Conservation (phyloP, 2,888 invertebrate species). For the Priocnemis perturbator region DNA sequence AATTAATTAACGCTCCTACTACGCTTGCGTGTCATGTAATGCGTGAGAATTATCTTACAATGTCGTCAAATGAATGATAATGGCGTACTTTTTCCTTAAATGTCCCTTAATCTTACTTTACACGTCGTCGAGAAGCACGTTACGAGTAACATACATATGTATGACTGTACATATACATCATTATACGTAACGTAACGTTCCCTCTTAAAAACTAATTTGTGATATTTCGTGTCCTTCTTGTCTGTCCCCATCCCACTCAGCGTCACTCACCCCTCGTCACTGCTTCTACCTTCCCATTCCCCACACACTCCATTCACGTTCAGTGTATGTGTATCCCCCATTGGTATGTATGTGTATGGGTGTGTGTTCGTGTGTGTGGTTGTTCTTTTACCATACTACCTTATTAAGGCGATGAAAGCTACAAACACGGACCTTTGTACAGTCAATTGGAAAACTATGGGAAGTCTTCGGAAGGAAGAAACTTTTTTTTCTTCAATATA, state of each 20-base stretch:
- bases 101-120: constrained; percentile 33
- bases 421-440: constrained; percentile 70
- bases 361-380: too few relatives aligned
- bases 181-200: constrained; percentile 65
- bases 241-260: too few relatives aligned
- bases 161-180: constrained; percentile 52
- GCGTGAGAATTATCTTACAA: constrained; percentile 51
- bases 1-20: constrained; percentile 11
- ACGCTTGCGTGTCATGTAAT: constrained; percentile 34
- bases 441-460: constrained; percentile 69
- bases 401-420: constrained; percentile 71
- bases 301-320: too few relatives aligned
- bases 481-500: constrained; percentile 41
- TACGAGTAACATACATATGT: constrained; percentile 56
- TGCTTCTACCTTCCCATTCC: too few relatives aligned
- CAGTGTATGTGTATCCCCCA: too few relatives aligned
- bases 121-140: constrained; percentile 46
- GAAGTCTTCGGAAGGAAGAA: constrained; percentile 67
- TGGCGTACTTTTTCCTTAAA: constrained; percentile 32
- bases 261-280: too few relatives aligned
- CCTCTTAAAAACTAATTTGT: constrained; percentile 66
- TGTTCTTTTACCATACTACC: constrained; percentile 38
- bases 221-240: constrained; percentile 56
- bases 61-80: constrained; percentile 50
- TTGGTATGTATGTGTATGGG: too few relatives aligned